Evolutionary conservation across 2,888 invertebrate genomes (phyloP), one percentile per base, ranked within the genome.

Genomic region (Mythimna ferrago): DNA sequence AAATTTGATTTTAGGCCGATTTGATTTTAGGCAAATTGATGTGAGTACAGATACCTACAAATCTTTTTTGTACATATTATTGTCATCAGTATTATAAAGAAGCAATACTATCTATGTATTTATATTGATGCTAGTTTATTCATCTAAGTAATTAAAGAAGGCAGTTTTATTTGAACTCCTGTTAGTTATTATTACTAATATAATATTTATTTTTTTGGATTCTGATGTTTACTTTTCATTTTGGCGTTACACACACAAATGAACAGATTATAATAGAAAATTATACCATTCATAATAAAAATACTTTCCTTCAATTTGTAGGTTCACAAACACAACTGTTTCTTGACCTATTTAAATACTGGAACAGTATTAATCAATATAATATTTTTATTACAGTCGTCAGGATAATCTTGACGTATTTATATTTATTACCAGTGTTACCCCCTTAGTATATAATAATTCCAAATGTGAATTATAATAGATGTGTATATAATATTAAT

Each of bases 401-500:
- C 61, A 53, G 53, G n/a, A 21, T 16, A 41, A 51, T 58, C 35
- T 32, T 73, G 53, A 62, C 54, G 63, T 61, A 72, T 76, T 16
- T 78, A 64, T 51, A 61, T 78, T 21, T 61, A 66, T 65, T 61
- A 75, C 54, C 60, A 65, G 63, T 83, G 74, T 76, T 81, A 79
- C 69, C 74, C 62, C 26, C 54, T 66, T 61, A 65, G 77, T 79
- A 87, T 76, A 77, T 73, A 66, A 71, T 74, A 69, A 78, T 81
- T 85, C 75, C 69, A 81, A 81, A 71, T 81, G 78, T 83, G 83
- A 82, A 85, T 81, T 81, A 73, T 81, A 74, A 76, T 85, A 78
- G 71, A 83, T 89, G 90, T 91, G 90, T 88, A 91, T 90, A 91
- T 83, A 82, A 76, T 77, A 81, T 85, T 53, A n/a, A n/a, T 53